Conservation (phyloP, 2,113 vertebrate genomes). For the Arothron firmamentum region DNA sequence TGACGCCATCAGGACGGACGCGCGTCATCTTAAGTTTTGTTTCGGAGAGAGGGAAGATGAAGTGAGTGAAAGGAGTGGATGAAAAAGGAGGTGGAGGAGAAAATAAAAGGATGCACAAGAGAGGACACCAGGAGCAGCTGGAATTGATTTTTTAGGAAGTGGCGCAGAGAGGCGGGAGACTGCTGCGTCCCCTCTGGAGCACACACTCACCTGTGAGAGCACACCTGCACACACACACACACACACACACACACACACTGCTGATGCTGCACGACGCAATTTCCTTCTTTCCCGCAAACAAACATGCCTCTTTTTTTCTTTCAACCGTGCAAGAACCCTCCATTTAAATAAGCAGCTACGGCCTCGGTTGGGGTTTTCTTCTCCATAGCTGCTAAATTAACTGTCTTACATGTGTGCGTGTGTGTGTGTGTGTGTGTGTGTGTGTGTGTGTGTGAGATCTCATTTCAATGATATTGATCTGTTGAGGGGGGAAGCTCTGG, state of each 20-base stretch:
- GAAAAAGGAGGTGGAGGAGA: slow-evolving; percentile 5
- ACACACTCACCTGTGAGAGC: slow-evolving; percentile 32
- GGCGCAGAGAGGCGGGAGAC: slow-evolving; percentile 41
- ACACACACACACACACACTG: slow-evolving; percentile 28
- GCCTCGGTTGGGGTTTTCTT: slow-evolving; percentile 34
- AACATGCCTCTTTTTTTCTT: slow-evolving; percentile 10
- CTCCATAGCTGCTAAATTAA: slow-evolving; percentile 43
- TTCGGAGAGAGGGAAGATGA: background rate
- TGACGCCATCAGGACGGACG: too few species aligned
- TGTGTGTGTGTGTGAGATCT: slow-evolving; percentile 6
- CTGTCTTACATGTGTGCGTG: slow-evolving; percentile 37
- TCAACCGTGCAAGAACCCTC: slow-evolving; percentile 24
- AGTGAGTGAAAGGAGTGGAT: slow-evolving; percentile 13
- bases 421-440: slow-evolving; percentile 1
- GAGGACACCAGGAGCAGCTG: slow-evolving; percentile 28
- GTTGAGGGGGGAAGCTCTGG: slow-evolving; percentile 43
- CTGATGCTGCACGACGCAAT: slow-evolving; percentile 34
- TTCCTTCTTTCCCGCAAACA: background rate
- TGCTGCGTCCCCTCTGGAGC: slow-evolving; percentile 38
- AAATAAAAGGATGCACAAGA: slow-evolving; percentile 23
- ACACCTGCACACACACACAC: slow-evolving; percentile 13
- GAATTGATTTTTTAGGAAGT: slow-evolving; percentile 59
- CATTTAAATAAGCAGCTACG: slow-evolving; percentile 35
- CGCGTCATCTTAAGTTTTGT: background rate
- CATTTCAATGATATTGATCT: slow-evolving; percentile 63